Percentiles rank a stretch among this genome's conserved stretches.
phyloP scores from a whole-genome alignment of 1,140 invertebrate genomes.

The Drosophila eugracilis region DNA sequence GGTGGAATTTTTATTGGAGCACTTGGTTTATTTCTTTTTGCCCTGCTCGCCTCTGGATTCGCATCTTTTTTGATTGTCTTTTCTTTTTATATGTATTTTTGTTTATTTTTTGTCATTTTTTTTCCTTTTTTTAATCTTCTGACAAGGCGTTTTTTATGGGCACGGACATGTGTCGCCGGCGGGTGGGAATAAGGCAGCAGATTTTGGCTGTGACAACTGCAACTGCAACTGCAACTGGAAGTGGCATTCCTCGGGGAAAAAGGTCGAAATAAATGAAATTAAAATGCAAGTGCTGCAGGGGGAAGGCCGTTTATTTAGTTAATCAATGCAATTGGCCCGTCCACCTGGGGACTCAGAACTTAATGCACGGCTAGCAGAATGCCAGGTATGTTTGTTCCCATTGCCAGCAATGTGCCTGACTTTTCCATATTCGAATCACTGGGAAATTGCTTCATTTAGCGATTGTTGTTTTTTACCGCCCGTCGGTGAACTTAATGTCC shows the following conservation, averaged over 20 bases:
- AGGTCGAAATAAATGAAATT: slow-evolving; percentile 44
- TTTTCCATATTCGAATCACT: slow-evolving; percentile 56
- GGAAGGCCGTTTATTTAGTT: slow-evolving; percentile 75
- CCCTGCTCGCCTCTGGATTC: slow-evolving; percentile 72
- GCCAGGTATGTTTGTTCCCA: slow-evolving; percentile 48
- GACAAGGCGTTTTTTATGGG: slow-evolving; percentile 45
- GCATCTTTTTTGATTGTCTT: slow-evolving; percentile 54
- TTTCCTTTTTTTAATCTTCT: slow-evolving; percentile 20
- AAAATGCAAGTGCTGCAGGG: slow-evolving; percentile 43
- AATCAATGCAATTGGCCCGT: slow-evolving; percentile 71
- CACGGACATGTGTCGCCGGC: slow-evolving; percentile 51
- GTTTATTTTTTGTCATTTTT: slow-evolving; percentile 6
- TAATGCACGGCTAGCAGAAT: slow-evolving; percentile 27
- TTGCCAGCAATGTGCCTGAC: slow-evolving; percentile 29
- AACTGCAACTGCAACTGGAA: slow-evolving; percentile 69
- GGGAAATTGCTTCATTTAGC: slow-evolving; percentile 75
- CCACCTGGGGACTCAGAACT: slow-evolving; percentile 47
- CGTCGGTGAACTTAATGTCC: slow-evolving; percentile 44
- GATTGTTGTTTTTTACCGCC: slow-evolving; percentile 14
- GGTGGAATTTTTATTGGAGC: slow-evolving; percentile 82
- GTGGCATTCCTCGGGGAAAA: slow-evolving; percentile 55
- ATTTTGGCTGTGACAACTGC: slow-evolving; percentile 76
- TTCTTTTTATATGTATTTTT: slow-evolving; percentile 15
- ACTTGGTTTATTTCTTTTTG: slow-evolving; percentile 69
- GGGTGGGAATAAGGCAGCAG: slow-evolving; percentile 45